Evolutionary conservation across 2,113 vertebrate species (phyloP).

Genomic region (Atractosteus spatula): DNA sequence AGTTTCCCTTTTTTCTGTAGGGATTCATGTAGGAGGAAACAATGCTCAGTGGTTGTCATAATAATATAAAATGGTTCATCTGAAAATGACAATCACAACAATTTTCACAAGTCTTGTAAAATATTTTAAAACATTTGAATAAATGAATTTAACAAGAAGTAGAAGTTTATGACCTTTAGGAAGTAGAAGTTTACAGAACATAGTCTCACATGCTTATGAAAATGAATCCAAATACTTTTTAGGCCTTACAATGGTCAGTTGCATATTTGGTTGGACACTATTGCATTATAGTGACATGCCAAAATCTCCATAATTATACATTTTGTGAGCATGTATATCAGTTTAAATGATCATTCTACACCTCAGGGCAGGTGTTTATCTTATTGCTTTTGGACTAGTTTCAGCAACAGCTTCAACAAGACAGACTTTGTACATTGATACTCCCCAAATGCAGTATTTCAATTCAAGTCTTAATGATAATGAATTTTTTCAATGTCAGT

Average conservation of each 20-base stretch:
- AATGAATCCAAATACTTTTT: too few species aligned
- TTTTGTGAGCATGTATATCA: neutral
- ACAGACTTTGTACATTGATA: constrained; percentile 38
- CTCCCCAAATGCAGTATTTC: constrained; percentile 57
- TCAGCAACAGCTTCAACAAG: neutral
- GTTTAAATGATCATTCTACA: neutral
- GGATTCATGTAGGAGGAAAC: too few species aligned
- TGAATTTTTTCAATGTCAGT: constrained; percentile 50
- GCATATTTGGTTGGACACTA: neutral
- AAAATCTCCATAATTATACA: neutral
- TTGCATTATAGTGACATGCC: neutral
- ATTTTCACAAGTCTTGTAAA: too few species aligned
- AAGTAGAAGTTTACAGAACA: too few species aligned
- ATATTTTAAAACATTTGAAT: too few species aligned
- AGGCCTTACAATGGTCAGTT: neutral
- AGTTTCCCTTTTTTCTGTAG: too few species aligned
- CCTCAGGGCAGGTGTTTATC: constrained; percentile 48
- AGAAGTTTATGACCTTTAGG: too few species aligned
- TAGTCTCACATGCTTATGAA: too few species aligned
- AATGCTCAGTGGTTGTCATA: too few species aligned
- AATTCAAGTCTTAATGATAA: constrained; percentile 67
- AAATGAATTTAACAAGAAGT: too few species aligned
- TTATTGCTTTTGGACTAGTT: constrained; percentile 36
- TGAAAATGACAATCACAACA: too few species aligned
- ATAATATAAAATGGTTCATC: too few species aligned